Base-by-base conservation (phyloP, 2,113 vertebrate species). In the Microcebus tavaratra region DNA sequence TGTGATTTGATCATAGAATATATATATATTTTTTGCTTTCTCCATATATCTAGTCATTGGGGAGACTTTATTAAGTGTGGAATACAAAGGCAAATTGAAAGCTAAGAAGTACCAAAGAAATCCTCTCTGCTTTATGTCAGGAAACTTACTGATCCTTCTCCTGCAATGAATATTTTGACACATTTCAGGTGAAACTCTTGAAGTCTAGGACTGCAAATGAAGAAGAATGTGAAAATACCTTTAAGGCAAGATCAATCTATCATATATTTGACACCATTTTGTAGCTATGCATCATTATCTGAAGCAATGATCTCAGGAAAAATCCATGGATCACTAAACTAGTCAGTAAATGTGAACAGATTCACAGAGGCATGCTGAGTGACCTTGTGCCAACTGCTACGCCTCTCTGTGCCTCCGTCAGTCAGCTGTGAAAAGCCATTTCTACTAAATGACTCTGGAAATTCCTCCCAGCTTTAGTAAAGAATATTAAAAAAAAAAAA, bases 221-320 rank as follows among this genome's bases (percentile, higher is more conserved):
- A 31, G 11, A 84, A 88, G 17, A 91, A 65, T 1, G 1, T 65
- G 42, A 78, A 93, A 76, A 18, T 50, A 31, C 14, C 15, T 55
- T 94, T 61, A 84, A 91, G 39, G 67, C 21, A 81, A 59, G 18
- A 75, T 68, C 84, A 57, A 61, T 78, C 39, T 48, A 59, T 79
- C 93, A 91, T 23, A n/a, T 39, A 85, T 50, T 48, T 57, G n/a
- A 90, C 61, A 94, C 18, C 25, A 39, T 78, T 72, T 89, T 87
- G 48, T 79, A 67, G 39, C 11, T 34, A 25, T 34, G 39, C 67
- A 61, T 79, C 88, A 87, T 97, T 96, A 94, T 83, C 93, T 94
- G 84, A 94, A 83, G 68, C 48, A 95, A 92, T 59, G 79, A 82
- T 93, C 50, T 97, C 34, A 65, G 57, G 59, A 83, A 82, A 87